Percentiles rank a stretch among this genome's conserved stretches.
Conservation (phyloP, 2,113 vertebrate species). For the Pristiophorus japonicus region DNA sequence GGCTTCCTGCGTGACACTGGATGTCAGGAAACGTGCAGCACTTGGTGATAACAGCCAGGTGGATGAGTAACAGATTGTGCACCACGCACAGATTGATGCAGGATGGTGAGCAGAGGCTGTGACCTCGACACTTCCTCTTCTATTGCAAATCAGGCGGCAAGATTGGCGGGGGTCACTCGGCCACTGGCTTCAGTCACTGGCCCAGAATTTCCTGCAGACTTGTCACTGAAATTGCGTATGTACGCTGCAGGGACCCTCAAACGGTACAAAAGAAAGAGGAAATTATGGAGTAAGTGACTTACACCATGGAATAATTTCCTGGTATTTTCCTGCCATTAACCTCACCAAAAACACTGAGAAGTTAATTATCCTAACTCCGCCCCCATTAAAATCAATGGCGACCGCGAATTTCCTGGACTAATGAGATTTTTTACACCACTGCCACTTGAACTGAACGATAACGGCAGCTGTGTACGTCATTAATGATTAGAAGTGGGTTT, state of each 20-base stretch:
- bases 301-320: neutral
- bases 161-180: neutral
- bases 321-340: neutral
- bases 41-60: neutral
- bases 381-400: neutral
- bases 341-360: neutral
- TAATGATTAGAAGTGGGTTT: neutral
- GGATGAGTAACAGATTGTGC: neutral
- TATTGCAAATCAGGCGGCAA: neutral
- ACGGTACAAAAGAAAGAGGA: neutral
- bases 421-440: neutral
- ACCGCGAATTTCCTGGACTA: neutral
- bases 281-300: neutral
- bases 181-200: neutral
- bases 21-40: neutral
- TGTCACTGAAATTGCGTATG: neutral
- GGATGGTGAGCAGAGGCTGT: neutral
- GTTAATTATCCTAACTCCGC: neutral
- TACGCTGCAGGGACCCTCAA: neutral
- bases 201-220: neutral
- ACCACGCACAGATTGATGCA: neutral
- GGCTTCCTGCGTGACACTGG: neutral
- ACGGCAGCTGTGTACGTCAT: neutral
- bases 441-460: neutral
- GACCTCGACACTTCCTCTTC: neutral